phyloP scores from a whole-genome alignment of 2,888 invertebrate genomes.

The Labia minor region DNA sequence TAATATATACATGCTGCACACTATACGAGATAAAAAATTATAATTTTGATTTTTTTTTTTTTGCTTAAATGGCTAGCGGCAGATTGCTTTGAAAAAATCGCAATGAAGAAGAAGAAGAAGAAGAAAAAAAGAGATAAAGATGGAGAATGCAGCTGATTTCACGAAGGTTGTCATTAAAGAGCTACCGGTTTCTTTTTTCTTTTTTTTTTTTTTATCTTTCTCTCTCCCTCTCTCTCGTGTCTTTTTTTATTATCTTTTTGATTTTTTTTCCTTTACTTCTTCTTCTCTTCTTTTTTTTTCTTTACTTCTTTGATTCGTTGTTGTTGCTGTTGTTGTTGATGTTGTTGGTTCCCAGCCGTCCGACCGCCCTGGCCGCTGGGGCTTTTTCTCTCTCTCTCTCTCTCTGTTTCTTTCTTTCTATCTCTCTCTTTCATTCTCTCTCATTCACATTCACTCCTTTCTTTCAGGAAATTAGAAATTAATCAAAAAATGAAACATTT shows the following conservation, averaged over 20 bases:
- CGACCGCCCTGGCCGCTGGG: not conserved
- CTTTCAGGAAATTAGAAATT: slow-evolving; percentile 1
- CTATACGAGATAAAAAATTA: not conserved
- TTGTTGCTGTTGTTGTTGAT: too few relatives aligned
- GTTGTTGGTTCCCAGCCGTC: not conserved
- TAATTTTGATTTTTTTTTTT: not conserved
- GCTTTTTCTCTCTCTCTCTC: too few relatives aligned
- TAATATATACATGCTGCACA: too few relatives aligned
- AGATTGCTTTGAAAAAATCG: not conserved
- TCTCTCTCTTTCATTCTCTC: too few relatives aligned
- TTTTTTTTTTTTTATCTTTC: too few relatives aligned
- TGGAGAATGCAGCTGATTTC: not conserved
- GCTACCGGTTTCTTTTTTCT: not conserved
- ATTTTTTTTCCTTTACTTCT: too few relatives aligned
- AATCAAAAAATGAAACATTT: not conserved
- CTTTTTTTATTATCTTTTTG: too few relatives aligned
- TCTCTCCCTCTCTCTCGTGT: too few relatives aligned
- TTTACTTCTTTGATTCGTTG: not conserved
- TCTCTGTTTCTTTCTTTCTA: too few relatives aligned
- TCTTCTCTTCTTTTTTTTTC: too few relatives aligned
- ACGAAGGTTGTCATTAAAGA: slow-evolving; percentile 7
- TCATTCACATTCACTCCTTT: not conserved
- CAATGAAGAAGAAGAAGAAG: too few relatives aligned
- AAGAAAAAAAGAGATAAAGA: not conserved
- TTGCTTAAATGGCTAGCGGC: not conserved